phyloP scores from a whole-genome alignment of 2,888 invertebrate species.

The Pterostichus madidus region DNA sequence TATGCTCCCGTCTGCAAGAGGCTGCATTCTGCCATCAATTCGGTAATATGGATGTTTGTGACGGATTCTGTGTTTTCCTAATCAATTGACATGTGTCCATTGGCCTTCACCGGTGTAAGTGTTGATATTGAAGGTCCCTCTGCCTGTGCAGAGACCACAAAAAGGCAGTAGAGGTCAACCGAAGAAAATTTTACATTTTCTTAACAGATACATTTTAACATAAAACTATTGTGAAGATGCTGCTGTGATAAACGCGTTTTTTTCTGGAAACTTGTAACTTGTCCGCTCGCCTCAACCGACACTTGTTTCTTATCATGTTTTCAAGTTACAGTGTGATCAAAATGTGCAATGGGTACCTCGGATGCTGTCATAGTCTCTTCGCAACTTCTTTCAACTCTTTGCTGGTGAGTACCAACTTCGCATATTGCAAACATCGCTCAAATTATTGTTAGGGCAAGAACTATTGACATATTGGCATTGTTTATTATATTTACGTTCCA shows the following conservation, averaged over 20 bases:
- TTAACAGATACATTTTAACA: slow-evolving; percentile 65
- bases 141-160: slow-evolving; percentile 75
- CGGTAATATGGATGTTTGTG: slow-evolving; percentile 68
- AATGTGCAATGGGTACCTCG: slow-evolving; percentile 52
- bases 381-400: slow-evolving; percentile 5
- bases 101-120: slow-evolving; percentile 77
- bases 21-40: slow-evolving; percentile 74
- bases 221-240: slow-evolving; percentile 18
- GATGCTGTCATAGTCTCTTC: slow-evolving; percentile 41
- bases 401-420: slow-evolving; percentile 26
- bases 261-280: slow-evolving; percentile 51
- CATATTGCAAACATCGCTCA: background rate
- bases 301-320: slow-evolving; percentile 58
- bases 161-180: slow-evolving; percentile 77
- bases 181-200: slow-evolving; percentile 69
- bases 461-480: background rate
- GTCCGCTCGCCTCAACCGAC: slow-evolving; percentile 33
- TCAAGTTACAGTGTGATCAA: slow-evolving; percentile 48
- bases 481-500: background rate
- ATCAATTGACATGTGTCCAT: slow-evolving; percentile 74
- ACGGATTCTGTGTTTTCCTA: slow-evolving; percentile 68
- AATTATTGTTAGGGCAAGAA: background rate
- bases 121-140: slow-evolving; percentile 78
- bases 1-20: slow-evolving; percentile 71
- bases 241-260: slow-evolving; percentile 44